Evolutionary conservation across 2,888 invertebrate genomes (phyloP).

Genomic region (Alloscopus bannaensis): DNA sequence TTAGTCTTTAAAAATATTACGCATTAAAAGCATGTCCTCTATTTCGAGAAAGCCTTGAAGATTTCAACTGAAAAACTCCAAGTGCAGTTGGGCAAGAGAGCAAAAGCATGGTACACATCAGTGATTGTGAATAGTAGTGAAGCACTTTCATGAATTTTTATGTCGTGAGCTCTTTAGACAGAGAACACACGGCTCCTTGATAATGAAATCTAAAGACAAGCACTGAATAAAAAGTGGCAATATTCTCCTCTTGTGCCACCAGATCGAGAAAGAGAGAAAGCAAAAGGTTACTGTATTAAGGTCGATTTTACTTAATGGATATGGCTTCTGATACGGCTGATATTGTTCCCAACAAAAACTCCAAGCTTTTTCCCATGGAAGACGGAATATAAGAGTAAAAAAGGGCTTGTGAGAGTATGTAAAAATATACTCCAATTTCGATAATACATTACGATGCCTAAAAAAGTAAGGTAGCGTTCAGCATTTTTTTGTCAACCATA

Average conservation of each 20-base stretch:
- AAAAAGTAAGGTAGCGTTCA: background rate
- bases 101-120: no score
- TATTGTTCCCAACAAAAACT: background rate
- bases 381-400: background rate
- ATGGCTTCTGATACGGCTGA: constrained; percentile 17
- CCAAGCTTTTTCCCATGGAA: background rate
- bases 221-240: constrained; percentile 40
- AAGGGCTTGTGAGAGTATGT: no score
- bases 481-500: background rate
- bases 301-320: constrained; percentile 36
- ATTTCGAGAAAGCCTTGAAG: no score
- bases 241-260: constrained; percentile 13
- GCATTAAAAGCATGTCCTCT: no score
- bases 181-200: background rate
- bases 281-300: constrained; percentile 18
- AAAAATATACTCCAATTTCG: background rate
- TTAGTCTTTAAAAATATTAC: no score
- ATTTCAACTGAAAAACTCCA: no score
- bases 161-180: constrained; percentile 9
- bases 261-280: constrained; percentile 11
- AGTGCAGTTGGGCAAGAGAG: no score
- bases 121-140: no score
- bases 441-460: no score
- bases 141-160: constrained; percentile 52
- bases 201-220: constrained; percentile 15